Conservation (phyloP, 2,113 vertebrate species). For the Heterocephalus glaber region DNA sequence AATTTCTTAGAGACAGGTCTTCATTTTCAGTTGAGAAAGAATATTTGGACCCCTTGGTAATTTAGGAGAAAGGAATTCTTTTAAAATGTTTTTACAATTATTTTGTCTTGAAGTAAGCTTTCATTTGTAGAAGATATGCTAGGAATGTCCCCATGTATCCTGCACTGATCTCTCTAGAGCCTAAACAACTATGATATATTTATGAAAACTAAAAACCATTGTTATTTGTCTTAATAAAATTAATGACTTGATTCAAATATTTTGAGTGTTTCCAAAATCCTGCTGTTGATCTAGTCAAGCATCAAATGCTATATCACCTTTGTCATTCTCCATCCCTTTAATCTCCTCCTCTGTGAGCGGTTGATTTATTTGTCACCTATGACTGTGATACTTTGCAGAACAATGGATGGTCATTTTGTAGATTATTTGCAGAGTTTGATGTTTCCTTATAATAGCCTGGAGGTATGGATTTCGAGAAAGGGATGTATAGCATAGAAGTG, state of each 20-base stretch:
- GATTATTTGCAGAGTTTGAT: background rate
- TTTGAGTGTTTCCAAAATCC: background rate
- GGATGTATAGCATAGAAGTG: background rate
- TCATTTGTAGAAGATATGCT: background rate
- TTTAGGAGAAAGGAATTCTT: background rate
- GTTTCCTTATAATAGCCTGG: background rate
- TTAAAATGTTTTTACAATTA: background rate
- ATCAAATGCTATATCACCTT: background rate
- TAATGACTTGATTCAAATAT: background rate
- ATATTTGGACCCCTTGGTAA: background rate
- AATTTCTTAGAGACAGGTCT: background rate
- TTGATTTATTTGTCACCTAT: background rate
- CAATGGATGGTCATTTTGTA: background rate
- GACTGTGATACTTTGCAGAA: background rate
- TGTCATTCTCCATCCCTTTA: background rate
- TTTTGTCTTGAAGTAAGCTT: background rate
- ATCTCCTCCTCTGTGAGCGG: background rate
- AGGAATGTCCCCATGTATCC: background rate
- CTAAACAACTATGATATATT: background rate
- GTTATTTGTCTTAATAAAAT: background rate
- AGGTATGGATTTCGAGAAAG: background rate
- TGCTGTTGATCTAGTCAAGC: background rate
- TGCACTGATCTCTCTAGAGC: background rate
- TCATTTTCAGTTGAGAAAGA: background rate
- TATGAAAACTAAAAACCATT: background rate